phyloP scores from a whole-genome alignment of 2,113 vertebrate species.

The Falcunculus frontatus region DNA sequence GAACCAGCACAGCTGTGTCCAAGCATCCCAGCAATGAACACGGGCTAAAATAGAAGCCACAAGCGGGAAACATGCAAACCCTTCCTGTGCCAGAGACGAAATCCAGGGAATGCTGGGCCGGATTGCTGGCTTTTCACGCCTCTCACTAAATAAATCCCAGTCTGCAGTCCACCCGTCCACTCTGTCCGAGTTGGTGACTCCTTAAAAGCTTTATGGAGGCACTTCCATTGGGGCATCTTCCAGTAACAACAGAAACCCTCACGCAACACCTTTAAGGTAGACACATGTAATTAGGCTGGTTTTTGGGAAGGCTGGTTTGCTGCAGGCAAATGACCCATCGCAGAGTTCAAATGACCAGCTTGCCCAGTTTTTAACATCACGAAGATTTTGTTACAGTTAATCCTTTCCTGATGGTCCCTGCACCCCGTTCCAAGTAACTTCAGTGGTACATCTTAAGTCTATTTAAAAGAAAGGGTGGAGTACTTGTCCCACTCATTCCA shows the following conservation, averaged over 20 bases:
- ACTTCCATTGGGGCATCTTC: conserved; percentile 3
- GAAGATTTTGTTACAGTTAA: conserved; percentile 38
- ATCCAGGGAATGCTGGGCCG: conserved; percentile 70
- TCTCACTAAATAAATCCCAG: conserved; percentile 74
- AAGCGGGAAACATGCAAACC: conserved; percentile 62
- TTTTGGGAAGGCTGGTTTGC: neutral
- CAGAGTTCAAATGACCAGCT: neutral
- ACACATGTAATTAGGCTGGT: neutral
- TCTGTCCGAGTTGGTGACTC: conserved; percentile 17
- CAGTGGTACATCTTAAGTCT: neutral
- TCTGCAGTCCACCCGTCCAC: conserved; percentile 47
- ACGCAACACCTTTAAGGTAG: neutral
- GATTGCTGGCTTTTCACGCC: conserved; percentile 74
- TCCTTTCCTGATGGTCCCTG: conserved; percentile 10
- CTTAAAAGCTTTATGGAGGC: neutral
- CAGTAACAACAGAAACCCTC: neutral
- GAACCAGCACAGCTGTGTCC: conserved; percentile 72
- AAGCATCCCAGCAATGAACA: conserved; percentile 60
- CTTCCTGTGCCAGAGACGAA: conserved; percentile 41
- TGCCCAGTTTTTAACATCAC: conserved; percentile 21
- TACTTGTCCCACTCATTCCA: neutral
- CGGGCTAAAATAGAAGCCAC: conserved; percentile 73
- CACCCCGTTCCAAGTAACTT: conserved; percentile 8
- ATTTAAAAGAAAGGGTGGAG: conserved; percentile 50
- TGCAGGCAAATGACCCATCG: neutral